Base-by-base conservation (phyloP, 2,113 vertebrate genomes). In the Shinisaurus crocodilurus region DNA sequence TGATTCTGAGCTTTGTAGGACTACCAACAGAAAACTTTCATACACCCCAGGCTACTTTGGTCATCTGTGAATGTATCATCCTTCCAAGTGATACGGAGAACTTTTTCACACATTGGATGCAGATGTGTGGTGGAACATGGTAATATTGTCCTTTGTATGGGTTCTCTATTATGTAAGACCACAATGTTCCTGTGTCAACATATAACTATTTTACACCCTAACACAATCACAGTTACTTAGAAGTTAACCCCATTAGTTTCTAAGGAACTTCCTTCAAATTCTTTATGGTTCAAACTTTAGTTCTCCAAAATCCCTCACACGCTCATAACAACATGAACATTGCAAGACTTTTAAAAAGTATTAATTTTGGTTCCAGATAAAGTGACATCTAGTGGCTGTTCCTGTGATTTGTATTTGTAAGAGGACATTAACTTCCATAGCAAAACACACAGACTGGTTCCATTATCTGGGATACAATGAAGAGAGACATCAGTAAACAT, bases 371-470 rank as follows among this genome's bases (percentile, higher is more conserved):
- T 88, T 88, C 70, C 65, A 57, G 13, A 70, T 50, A 9, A 82
- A 81, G 45, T 82, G 77, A 45, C 87, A 81, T 57, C 87, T 88
- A 82, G 77, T 82, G 77, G 77, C 6, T 54, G 23, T 25, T 81
- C 45, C 85, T 72, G 50, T 40, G 50, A 29, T 87, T 57, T 60
- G n/a, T 50, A n/a, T 20, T 48, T 79, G n/a, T 29, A 65, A 9
- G 25, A 76, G 20, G 27, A 40, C 12, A 37, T 72, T 50, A 50
- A 12, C 34, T 32, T 65, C 45, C 25, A 45, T 67, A 27, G 20
- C 34, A 50, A 69, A 69, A 29, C 13, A 25, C 57, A 50, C 23
- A 54, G 34, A 37, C 29, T 54, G 84, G 18, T 5, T 82, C 54
- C 32, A 82, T 60, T 15, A 25, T 34, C 18, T 43, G 45, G 16